Evolutionary conservation across 2,797 vertebrate genomes (phyloP), one percentile per base, ranked within the genome.

Genomic region (Acanthurus leucopareius): DNA sequence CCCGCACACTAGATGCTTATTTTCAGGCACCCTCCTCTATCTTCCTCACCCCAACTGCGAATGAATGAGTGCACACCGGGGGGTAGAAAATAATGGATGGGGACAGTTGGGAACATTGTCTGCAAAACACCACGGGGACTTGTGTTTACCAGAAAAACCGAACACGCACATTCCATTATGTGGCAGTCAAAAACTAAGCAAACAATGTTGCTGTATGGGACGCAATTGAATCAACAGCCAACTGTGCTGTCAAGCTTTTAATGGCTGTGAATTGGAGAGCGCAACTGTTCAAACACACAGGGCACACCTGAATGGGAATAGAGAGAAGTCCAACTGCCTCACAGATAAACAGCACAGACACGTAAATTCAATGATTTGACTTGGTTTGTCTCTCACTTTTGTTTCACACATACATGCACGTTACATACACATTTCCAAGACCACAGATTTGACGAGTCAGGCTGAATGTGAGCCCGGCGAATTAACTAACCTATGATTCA

Each of bases 401-500:
- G 32, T 66, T 28, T 58, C 42, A 10, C 5, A 48, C 69, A 38
- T 60, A 58, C 56, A 48, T 44, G 54, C 1, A 2, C 6, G 32
- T 35, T 8, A 11, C 38, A 28, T 9, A 4, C 28, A 68, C 52
- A 48, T 47, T 75, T 69, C 53, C 45, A 49, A 80, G 8, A 44
- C 66, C 9, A 32, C n/a, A 19, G 44, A 69, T 79, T 58, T 73
- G 65, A 75, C 56, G 14, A 16, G 54, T 0, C 0, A 2, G 45
- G 60, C 54, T 73, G 75, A 90, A 6, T 35, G 7, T 35, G 32
- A 35, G 5, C 32, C 32, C 6, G 7, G 32, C 45, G 20, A 81
- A 84, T 66, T 58, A 15, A 73, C 83, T 84, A 86, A 90, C 69
- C 69, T 86, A 83, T 93, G 92, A 94, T 61, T 92, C 91, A 90